phyloP scores from a whole-genome alignment of 2,797 vertebrate species.

The Crocidura indochinensis region DNA sequence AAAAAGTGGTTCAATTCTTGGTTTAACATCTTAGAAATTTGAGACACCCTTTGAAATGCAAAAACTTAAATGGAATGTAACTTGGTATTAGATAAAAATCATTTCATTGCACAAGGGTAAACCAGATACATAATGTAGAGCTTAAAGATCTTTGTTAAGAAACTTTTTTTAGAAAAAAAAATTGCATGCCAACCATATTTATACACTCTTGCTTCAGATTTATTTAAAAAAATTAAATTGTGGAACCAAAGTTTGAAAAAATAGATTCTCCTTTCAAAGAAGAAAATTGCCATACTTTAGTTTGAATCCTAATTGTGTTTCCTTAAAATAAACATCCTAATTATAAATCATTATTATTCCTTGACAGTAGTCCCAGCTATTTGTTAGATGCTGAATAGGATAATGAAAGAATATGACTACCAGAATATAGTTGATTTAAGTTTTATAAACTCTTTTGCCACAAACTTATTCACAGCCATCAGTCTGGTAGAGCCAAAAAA shows the following conservation, averaged over 20 bases:
- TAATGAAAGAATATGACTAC: conserved; percentile 47
- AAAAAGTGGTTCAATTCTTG: conserved; percentile 87
- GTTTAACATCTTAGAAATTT: conserved; percentile 89
- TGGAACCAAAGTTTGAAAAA: conserved; percentile 71
- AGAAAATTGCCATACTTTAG: conserved; percentile 80
- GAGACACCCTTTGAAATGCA: conserved; percentile 89
- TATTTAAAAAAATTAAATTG: conserved; percentile 79
- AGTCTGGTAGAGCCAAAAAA: conserved; percentile 75
- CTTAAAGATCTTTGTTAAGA: conserved; percentile 18
- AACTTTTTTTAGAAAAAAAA: conserved; percentile 78
- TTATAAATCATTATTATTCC: conserved; percentile 67
- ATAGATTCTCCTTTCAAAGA: conserved; percentile 79
- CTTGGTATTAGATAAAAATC: conserved; percentile 87
- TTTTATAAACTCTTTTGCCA: conserved; percentile 32
- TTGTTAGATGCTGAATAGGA: conserved; percentile 53
- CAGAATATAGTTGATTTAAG: conserved; percentile 58
- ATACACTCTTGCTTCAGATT: conserved; percentile 78
- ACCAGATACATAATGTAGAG: conserved; percentile 76
- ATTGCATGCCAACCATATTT: conserved; percentile 74
- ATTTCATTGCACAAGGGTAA: conserved; percentile 86
- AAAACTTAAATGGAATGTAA: conserved; percentile 88
- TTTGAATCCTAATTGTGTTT: conserved; percentile 41
- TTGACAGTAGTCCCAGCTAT: conserved; percentile 33
- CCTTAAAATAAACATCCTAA: conserved; percentile 80
- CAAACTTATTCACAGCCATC: conserved; percentile 53